phyloP scores from a whole-genome alignment of 1,140 invertebrate genomes.

The Drosophila equinoxialis region DNA sequence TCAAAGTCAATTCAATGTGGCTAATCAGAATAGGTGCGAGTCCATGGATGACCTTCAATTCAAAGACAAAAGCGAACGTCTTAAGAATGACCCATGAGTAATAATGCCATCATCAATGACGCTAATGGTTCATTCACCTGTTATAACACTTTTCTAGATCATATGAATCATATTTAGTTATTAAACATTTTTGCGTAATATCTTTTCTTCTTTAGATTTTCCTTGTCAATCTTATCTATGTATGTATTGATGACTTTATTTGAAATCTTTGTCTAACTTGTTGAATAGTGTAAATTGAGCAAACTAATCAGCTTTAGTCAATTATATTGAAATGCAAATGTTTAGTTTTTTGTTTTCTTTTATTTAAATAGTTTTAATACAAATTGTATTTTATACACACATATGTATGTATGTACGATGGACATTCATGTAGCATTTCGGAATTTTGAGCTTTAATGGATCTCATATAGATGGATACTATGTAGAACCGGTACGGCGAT shows the following conservation, averaged over 20 bases:
- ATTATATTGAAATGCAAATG: constrained; percentile 20
- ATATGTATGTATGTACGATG: background rate
- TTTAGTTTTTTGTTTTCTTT: background rate
- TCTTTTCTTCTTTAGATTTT: background rate
- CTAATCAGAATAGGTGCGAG: constrained; percentile 16
- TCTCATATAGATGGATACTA: constrained; percentile 7
- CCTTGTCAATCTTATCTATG: too few species aligned
- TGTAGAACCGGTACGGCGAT: constrained; percentile 16
- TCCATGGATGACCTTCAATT: constrained; percentile 5
- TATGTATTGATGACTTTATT: background rate
- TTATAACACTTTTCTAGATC: constrained; percentile 9
- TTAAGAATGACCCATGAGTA: constrained; percentile 11
- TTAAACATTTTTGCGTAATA: background rate
- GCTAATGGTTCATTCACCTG: constrained; percentile 13
- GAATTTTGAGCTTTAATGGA: constrained; percentile 16
- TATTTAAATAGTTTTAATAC: constrained; percentile 18
- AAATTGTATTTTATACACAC: background rate
- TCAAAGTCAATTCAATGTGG: constrained; percentile 1
- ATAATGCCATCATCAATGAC: constrained; percentile 3
- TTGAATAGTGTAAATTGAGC: constrained; percentile 5
- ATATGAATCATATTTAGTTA: constrained; percentile 5
- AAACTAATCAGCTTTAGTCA: constrained; percentile 11
- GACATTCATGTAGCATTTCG: constrained; percentile 4
- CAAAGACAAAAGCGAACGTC: too few species aligned
- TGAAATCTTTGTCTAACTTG: background rate